These are phyloP conservation scores for Trichacis sp. DNA, from an alignment of 2,888 invertebrate genomes.

Conservation along the genomic window DNA sequence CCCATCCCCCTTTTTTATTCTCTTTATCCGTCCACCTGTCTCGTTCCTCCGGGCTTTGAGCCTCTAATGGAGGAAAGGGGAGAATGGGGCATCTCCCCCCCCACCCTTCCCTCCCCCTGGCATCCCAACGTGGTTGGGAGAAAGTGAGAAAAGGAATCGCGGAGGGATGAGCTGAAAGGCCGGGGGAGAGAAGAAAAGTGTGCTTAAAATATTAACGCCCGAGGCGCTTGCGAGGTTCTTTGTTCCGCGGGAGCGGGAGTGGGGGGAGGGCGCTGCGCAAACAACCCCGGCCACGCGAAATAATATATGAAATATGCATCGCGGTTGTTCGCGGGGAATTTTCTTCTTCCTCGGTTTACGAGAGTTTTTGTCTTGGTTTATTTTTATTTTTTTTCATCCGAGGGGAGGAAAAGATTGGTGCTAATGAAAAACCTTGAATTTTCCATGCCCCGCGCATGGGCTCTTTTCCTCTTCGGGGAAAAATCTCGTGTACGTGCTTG, in stretches of 20 bases:
- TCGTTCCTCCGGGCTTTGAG: slow-evolving; percentile 16
- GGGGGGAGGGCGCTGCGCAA: slow-evolving; percentile 58
- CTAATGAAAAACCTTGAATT: slow-evolving; percentile 69
- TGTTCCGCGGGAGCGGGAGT: slow-evolving; percentile 60
- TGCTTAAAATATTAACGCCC: slow-evolving; percentile 69
- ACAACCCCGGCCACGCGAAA: slow-evolving; percentile 66
- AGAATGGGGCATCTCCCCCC: too few species aligned
- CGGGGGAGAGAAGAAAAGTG: slow-evolving; percentile 62
- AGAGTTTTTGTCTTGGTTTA: too few species aligned
- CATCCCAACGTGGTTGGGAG: slow-evolving; percentile 25
- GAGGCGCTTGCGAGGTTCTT: slow-evolving; percentile 63
- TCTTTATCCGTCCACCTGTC: slow-evolving; percentile 31
- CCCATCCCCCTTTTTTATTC: slow-evolving; percentile 12
- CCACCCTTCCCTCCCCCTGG: too few species aligned
- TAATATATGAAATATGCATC: slow-evolving; percentile 69
- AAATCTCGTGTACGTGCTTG: too few species aligned
- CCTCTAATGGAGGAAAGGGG: slow-evolving; percentile 38
- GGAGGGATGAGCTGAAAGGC: slow-evolving; percentile 26
- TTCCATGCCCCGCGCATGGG: too few species aligned
- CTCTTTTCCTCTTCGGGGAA: too few species aligned
- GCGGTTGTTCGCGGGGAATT: slow-evolving; percentile 57
- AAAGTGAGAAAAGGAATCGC: slow-evolving; percentile 35
- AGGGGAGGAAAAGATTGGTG: too few species aligned
- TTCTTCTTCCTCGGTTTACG: too few species aligned
- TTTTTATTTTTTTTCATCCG: too few species aligned